phyloP scores from a whole-genome alignment of 2,797 vertebrate genomes.

The Bovichtus variegatus region DNA sequence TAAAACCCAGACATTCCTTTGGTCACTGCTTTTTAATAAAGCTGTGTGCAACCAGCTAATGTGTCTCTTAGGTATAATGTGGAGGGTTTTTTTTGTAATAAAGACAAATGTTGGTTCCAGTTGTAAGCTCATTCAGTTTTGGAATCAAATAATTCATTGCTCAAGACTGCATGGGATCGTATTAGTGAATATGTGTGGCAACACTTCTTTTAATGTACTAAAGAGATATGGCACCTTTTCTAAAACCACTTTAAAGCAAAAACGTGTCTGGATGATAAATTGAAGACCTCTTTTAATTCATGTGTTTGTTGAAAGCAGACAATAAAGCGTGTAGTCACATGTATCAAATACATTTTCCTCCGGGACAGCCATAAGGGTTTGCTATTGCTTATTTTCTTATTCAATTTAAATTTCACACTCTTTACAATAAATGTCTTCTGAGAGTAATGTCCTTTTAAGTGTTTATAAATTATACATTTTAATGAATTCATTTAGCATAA shows the following conservation, averaged over 20 bases:
- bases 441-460: constrained; percentile 75
- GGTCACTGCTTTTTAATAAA: constrained; percentile 61
- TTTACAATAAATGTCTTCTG: constrained; percentile 69
- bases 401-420: constrained; percentile 74
- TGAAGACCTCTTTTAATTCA: constrained; percentile 61
- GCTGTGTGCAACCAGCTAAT: constrained; percentile 42
- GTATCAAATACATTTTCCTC: constrained; percentile 66
- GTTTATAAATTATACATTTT: constrained; percentile 71
- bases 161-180: constrained; percentile 54
- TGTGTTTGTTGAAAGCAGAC: constrained; percentile 70
- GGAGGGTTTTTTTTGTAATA: constrained; percentile 57
- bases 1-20: constrained; percentile 23
- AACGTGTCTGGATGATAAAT: constrained; percentile 61
- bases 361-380: constrained; percentile 64
- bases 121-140: constrained; percentile 63
- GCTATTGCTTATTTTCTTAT: constrained; percentile 60
- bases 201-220: constrained; percentile 59
- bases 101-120: constrained; percentile 68
- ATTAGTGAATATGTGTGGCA: constrained; percentile 65
- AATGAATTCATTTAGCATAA: constrained; percentile 69
- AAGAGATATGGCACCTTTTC: constrained; percentile 56
- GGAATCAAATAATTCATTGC: constrained; percentile 65
- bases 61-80: constrained; percentile 49
- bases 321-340: constrained; percentile 60
- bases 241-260: constrained; percentile 59